Base-by-base conservation (phyloP, 2,113 vertebrate genomes). In the Sardina pilchardus region DNA sequence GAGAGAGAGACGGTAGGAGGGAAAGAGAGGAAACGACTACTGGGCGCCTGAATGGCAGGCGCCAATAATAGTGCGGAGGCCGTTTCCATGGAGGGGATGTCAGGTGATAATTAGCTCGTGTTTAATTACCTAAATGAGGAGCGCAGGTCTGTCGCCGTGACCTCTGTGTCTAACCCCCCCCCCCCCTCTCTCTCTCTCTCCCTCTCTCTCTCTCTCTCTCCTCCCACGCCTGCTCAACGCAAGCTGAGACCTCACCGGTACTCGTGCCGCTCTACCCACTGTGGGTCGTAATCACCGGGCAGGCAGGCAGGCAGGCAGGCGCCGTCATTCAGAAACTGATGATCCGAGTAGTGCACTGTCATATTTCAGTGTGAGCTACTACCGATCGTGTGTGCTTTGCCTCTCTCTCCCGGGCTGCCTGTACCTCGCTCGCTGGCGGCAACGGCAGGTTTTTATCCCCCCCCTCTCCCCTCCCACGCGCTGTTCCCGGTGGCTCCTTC, bases 121-220 rank as follows among this genome's bases (percentile, higher is more conserved):
- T 84, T 91, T 91, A 88, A 90, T 89, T 87, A 75, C 82, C 42
- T 47, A 78, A 43, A 86, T 67, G 44, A 85, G 45, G 26, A 82
- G 63, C 82, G 84, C 47, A 80, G 67, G 82, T 78, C 43, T 83
- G 39, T 45, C 80, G 19, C 80, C 26, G 26, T 26, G 6, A 9
- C 17, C 81, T 30, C 21, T 67, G 39, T 67, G 45, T n/a, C 47
- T 24, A 17, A n/a, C 86, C 17, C 16, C 24, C 50, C 14, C 56
- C 16, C 50, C 56, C 48, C 34, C 78, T 24, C 50, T 36, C 34
- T 56, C 53, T 56, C 53, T 56, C 53, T 56, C 53, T 56, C 53
- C 26, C 59, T 63, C 59, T 63, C 59, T 9, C 8, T 9, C 59
- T 63, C 24, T n/a, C 21, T 71, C 63, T 34, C 63, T 71, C 63